Evolutionary conservation across 2,797 vertebrate genomes (phyloP), one percentile per base, ranked within the genome.

Genomic region (Chiroxiphia lanceolata): DNA sequence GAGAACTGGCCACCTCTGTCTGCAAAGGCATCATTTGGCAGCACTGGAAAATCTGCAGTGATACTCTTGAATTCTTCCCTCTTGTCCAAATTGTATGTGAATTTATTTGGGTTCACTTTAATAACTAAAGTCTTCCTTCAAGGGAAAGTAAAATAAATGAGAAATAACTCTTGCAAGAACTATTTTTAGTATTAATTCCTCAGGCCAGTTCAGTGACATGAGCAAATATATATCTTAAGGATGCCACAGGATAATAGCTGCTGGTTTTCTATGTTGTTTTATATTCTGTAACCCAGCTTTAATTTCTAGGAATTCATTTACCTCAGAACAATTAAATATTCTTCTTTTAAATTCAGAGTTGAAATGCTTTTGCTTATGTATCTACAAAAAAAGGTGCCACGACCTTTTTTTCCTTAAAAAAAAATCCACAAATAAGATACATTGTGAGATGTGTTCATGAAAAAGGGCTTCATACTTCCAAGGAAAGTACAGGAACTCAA

Each of bases 361-460:
- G 1, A 75, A 68, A 12, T 75, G 6, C 18, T 74, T 83, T 90
- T 71, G 9, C 8, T 14, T 34, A 2, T 25, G 9, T 54, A 15
- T 57, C 33, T 44, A 33, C 14, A 45, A n/a, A 42, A 29, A 34
- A 2, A 8, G 9, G 25, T 22, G 9, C 13, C 19, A 50, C 0
- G 0, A 68, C 1, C 1, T 53, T 34, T 15, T 65, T 57, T 44
- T 15, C 9, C 3, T 8, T 5, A 31, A 6, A 22, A 68, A 65
- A 65, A 31, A 10, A 0, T 3, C 8, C 25, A 38, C 11, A 69
- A 19, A n/a, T 29, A 36, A 23, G 48, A 18, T 34, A 33, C 7
- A 13, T 67, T 61, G 9, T 51, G 26, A 84, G n/a, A 16, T 10
- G 11, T 44, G 19, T 23, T 51, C 11, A 16, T 44, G 31, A 38